phyloP scores from a whole-genome alignment of 1,140 invertebrate genomes.

The Platorchestia sp. region DNA sequence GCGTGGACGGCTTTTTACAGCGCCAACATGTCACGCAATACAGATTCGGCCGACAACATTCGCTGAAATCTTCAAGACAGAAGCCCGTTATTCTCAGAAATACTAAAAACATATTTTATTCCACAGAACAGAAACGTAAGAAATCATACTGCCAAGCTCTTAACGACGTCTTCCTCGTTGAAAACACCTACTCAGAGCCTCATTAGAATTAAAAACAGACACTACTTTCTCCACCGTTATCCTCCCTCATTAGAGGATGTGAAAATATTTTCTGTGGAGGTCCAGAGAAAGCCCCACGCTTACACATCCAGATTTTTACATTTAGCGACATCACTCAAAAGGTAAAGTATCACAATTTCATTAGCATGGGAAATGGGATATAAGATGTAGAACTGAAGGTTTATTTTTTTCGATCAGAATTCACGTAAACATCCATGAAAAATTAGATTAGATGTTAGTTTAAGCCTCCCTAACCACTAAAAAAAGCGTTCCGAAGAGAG shows the following conservation, averaged over 20 bases:
- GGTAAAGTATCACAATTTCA: not conserved
- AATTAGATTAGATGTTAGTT: too few relatives aligned
- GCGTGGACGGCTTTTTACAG: not conserved
- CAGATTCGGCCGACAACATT: too few relatives aligned
- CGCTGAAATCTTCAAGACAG: not conserved
- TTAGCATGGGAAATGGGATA: not conserved
- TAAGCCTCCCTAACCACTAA: too few relatives aligned
- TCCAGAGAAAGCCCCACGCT: not conserved
- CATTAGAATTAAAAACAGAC: not conserved
- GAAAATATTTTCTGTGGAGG: not conserved
- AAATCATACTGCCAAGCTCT: not conserved
- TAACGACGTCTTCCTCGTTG: not conserved
- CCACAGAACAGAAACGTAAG: not conserved
- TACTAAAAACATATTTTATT: not conserved
- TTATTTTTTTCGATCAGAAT: not conserved
- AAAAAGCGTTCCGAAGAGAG: too few relatives aligned
- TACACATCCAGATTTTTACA: not conserved
- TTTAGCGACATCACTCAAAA: not conserved
- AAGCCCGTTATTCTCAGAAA: not conserved
- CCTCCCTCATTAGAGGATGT: not conserved
- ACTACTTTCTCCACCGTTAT: not conserved
- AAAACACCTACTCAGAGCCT: not conserved
- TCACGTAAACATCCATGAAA: not conserved
- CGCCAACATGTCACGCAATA: not conserved
- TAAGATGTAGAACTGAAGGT: not conserved